These are phyloP conservation scores for Ceramica pisi DNA, from an alignment of 2,888 invertebrate genomes.

Conservation along the genomic window DNA sequence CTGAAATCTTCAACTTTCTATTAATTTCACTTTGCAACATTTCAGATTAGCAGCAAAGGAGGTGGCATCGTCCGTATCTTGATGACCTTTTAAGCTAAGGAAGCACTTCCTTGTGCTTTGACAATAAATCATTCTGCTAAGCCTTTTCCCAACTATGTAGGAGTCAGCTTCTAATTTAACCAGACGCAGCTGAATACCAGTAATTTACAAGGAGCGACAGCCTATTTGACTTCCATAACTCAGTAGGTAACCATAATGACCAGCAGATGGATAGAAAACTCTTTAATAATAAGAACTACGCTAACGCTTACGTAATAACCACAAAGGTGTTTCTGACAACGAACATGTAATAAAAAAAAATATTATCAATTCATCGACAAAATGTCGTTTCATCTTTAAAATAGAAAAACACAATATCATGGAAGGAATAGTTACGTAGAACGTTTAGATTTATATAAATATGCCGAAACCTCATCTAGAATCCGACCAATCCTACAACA, in stretches of 20 bases:
- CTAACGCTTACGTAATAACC: not conserved
- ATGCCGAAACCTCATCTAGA: constrained; percentile 36
- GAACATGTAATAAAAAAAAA: not conserved
- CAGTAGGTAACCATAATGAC: not conserved
- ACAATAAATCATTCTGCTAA: not conserved
- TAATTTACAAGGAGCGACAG: not conserved
- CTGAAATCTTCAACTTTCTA: too few relatives aligned
- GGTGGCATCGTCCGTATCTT: too few relatives aligned
- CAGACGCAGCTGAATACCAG: not conserved
- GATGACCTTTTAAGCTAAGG: too few relatives aligned
- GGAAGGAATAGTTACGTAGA: not conserved
- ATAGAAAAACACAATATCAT: constrained; percentile 1
- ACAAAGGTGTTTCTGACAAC: not conserved
- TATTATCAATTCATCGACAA: not conserved
- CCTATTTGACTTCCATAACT: not conserved
- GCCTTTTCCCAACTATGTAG: not conserved
- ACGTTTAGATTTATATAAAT: constrained; percentile 3
- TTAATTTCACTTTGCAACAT: too few relatives aligned
- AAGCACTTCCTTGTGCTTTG: too few relatives aligned
- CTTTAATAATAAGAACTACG: not conserved
- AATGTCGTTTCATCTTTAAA: not conserved
- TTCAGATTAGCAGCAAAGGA: too few relatives aligned
- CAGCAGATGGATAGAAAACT: not conserved
- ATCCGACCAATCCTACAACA: constrained; percentile 14
- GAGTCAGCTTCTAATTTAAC: not conserved